A percentile compares a stretch with the other conserved stretches of the same genome.
Evolutionary conservation across 2,888 invertebrate species (phyloP).

Genomic region (Rhogogaster chlorosoma): DNA sequence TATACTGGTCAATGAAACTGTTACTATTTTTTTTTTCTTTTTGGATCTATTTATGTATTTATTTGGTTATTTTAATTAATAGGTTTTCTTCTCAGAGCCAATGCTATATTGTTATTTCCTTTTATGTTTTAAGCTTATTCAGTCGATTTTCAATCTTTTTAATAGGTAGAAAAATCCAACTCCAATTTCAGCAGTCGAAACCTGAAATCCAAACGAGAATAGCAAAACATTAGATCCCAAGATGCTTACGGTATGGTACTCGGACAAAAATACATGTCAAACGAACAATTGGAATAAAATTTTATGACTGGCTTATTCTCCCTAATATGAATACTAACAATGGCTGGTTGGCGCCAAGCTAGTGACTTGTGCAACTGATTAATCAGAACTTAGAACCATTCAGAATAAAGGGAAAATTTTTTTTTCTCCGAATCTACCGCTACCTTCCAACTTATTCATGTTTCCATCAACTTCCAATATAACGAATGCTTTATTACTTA

Average conservation of each 20-base stretch:
- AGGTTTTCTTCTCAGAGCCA: slow-evolving; percentile 32
- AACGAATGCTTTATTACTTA: not conserved
- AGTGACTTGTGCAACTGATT: not conserved
- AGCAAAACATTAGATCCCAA: not conserved
- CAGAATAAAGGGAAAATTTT: not conserved
- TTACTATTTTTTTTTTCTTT: slow-evolving; percentile 23
- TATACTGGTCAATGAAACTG: slow-evolving; percentile 47
- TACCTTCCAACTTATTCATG: not conserved
- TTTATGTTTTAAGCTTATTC: slow-evolving; percentile 51
- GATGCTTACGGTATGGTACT: not conserved
- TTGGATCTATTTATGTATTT: not conserved
- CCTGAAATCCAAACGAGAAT: slow-evolving; percentile 59
- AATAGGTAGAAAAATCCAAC: slow-evolving; percentile 68
- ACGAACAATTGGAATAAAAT: not conserved
- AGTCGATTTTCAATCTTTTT: slow-evolving; percentile 56
- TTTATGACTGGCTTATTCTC: not conserved
- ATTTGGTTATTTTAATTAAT: not conserved
- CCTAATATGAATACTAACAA: not conserved
- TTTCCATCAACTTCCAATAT: not conserved
- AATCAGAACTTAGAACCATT: not conserved
- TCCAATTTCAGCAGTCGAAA: slow-evolving; percentile 72
- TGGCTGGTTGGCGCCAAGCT: not conserved
- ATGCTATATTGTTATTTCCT: slow-evolving; percentile 24
- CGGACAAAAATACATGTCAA: not conserved
- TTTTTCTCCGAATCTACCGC: not conserved